phyloP scores from a whole-genome alignment of 2,797 vertebrate species.

The Myotis pilosus region DNA sequence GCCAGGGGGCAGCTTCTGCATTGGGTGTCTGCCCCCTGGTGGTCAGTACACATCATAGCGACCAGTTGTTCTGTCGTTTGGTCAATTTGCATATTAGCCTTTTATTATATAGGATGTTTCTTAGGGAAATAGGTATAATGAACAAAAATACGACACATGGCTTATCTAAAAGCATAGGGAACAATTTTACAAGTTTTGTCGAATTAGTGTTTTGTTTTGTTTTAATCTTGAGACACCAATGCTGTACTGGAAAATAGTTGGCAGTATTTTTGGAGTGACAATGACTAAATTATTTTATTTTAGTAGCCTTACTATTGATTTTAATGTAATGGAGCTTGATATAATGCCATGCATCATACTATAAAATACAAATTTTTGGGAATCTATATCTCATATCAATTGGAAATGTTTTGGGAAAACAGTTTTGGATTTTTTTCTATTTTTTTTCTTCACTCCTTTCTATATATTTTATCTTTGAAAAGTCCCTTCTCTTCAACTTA shows the following conservation, averaged over 20 bases:
- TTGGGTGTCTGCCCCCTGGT: too few species aligned
- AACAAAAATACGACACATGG: not conserved
- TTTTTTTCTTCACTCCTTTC: not conserved
- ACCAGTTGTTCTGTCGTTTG: too few species aligned
- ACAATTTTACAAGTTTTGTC: not conserved
- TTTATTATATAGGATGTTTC: not conserved
- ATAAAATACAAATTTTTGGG: not conserved
- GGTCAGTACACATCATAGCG: too few species aligned
- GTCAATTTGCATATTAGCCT: too few species aligned
- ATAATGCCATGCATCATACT: not conserved
- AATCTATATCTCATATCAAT: not conserved
- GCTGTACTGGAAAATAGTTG: not conserved
- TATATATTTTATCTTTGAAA: not conserved
- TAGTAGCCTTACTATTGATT: not conserved
- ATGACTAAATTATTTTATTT: not conserved
- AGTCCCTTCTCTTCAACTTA: not conserved
- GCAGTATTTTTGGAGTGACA: not conserved
- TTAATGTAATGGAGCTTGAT: not conserved
- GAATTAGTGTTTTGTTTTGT: not conserved
- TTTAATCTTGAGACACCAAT: not conserved
- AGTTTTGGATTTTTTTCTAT: not conserved
- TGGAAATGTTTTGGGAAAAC: not conserved
- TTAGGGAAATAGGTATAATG: not conserved
- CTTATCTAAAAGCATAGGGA: not conserved
- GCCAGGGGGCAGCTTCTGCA: too few species aligned